Percentiles rank a stretch among this genome's conserved stretches.
Evolutionary conservation across 2,797 vertebrate genomes (phyloP).

Genomic region (Chloroceryle amazona): DNA sequence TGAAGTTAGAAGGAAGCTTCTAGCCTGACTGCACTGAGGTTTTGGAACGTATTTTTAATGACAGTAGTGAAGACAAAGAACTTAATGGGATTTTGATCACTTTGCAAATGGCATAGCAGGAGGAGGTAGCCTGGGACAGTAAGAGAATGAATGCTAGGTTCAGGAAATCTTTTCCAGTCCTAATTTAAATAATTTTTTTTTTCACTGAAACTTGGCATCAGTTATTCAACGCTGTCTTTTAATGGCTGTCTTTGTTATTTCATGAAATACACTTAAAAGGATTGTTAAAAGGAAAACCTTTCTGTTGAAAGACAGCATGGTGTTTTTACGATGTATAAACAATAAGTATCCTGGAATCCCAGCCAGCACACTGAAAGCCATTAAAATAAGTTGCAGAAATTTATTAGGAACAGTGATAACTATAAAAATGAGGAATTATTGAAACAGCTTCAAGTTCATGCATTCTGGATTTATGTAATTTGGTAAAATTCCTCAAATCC

Average conservation of each 20-base stretch:
- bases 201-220: slow-evolving; percentile 53
- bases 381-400: slow-evolving; percentile 37
- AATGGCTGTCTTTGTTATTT: slow-evolving; percentile 42
- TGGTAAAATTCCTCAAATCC: slow-evolving; percentile 19
- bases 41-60: slow-evolving; percentile 60
- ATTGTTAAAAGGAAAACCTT: slow-evolving; percentile 60
- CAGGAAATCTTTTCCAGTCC: slow-evolving; percentile 54
- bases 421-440: slow-evolving; percentile 46
- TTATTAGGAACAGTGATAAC: slow-evolving; percentile 43
- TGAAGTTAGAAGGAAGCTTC: slow-evolving; percentile 3
- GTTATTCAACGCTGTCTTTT: neutral
- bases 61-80: slow-evolving; percentile 63
- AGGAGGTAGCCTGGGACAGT: slow-evolving; percentile 52
- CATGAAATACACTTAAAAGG: slow-evolving; percentile 38
- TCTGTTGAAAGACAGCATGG: slow-evolving; percentile 66
- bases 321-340: slow-evolving; percentile 59
- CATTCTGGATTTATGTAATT: slow-evolving; percentile 20
- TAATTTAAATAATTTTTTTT: slow-evolving; percentile 39
- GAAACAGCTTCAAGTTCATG: slow-evolving; percentile 1
- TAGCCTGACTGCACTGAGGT: slow-evolving; percentile 42
- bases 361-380: slow-evolving; percentile 4
- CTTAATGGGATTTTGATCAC: slow-evolving; percentile 28
- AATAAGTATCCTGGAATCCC: slow-evolving; percentile 13
- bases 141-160: slow-evolving; percentile 10
- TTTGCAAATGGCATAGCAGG: slow-evolving; percentile 52